phyloP scores from a whole-genome alignment of 2,888 invertebrate genomes.

The Laspeyria flexula region DNA sequence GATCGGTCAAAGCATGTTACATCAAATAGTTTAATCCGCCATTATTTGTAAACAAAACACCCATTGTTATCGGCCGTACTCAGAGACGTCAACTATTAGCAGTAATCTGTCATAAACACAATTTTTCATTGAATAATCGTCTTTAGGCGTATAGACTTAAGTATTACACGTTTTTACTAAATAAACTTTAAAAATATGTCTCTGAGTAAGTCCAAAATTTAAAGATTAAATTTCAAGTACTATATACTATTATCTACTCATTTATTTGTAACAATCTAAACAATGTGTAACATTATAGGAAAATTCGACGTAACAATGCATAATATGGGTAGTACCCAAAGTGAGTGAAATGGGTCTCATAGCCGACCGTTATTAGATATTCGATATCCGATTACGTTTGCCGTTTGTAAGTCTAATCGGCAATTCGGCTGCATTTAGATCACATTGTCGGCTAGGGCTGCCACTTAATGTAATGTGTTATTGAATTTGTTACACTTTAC shows the following conservation, averaged over 20 bases:
- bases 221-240: no score
- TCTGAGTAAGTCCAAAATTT: no score
- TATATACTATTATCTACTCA: background rate
- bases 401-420: constrained; percentile 40
- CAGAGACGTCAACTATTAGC: no score
- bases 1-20: no score
- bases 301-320: background rate
- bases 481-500: background rate
- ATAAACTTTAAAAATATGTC: no score
- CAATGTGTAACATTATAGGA: background rate
- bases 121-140: no score
- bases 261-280: background rate
- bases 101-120: no score
- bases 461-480: background rate
- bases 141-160: no score
- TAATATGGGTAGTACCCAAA: constrained; percentile 10
- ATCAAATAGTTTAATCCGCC: no score
- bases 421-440: constrained; percentile 21
- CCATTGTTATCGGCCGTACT: no score
- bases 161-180: no score
- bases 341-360: constrained; percentile 18
- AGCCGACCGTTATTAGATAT: constrained; percentile 18
- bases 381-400: constrained; percentile 32
- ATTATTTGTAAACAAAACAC: no score
- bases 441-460: constrained; percentile 15